Base-by-base conservation (phyloP, 2,888 invertebrate genomes). In the Acronicta aceris region DNA sequence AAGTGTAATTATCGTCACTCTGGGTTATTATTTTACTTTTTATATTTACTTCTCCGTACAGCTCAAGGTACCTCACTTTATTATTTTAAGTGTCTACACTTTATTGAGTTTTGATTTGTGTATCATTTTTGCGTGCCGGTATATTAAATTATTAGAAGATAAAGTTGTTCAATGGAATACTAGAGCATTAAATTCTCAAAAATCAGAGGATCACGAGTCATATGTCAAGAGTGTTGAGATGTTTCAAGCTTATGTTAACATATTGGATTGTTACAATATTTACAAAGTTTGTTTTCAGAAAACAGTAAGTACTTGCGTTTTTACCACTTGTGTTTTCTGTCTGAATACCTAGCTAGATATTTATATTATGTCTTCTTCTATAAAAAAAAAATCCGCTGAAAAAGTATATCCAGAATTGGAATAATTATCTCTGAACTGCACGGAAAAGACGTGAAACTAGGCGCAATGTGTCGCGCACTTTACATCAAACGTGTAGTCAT, bases 261-360 rank as follows among this genome's bases (percentile, higher is more conserved):
- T 71, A 36, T 40, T 66, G 8, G 5, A 56, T 12, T 66, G 66
- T 47, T 67, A 51, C 33, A 7, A 58, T 15, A 21, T 33, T 8
- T 53, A 56, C 25, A 60, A 64, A 55, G 10, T 5, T 3, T 30
- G 47, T 36, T 65, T 40, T 16, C 58, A 53, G 15, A 16, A 43
- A 15, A 45, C 15, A 0, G 72, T 72, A 56, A 73, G 70, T 67
- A 46, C 3, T 43, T 5, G 13, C 25, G n/a, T n/a, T n/a, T n/a
- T n/a, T n/a, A n/a, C n/a, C n/a, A n/a, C n/a, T n/a, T n/a, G n/a
- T n/a, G n/a, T n/a, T n/a, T n/a, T n/a, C n/a, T n/a, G n/a, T n/a
- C n/a, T n/a, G n/a, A n/a, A n/a, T n/a, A n/a, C n/a, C n/a, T n/a
- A n/a, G n/a, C n/a, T n/a, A n/a, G n/a, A n/a, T n/a, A n/a, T n/a